Evolutionary conservation across 2,888 invertebrate species (phyloP), one percentile per base, ranked within the genome.

Genomic region (Halictus ligatus): DNA sequence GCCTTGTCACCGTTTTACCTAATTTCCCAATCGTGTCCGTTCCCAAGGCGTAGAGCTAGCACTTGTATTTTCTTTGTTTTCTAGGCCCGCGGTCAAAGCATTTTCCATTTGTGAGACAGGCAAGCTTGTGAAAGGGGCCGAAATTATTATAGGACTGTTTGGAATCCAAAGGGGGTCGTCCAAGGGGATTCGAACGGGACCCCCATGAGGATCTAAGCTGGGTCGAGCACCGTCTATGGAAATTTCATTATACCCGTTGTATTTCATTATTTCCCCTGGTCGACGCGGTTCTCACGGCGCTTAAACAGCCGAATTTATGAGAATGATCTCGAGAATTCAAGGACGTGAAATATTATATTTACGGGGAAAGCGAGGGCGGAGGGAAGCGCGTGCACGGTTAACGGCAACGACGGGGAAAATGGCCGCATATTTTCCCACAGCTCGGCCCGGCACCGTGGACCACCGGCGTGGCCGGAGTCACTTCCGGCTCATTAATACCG

Each of bases 201-300:
- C 21, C 21, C 21, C 1, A 21, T 21, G 3, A 25, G 6, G 5
- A 2, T 1, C 25, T 2, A 64, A 64, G 2, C 15, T 15, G 7
- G 25, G 12, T 29, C 35, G 18, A 21, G 18, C 67, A 2, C 18
- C 3, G 8, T 12, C 8, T 15, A 48, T 10, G 25, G n/a, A 69
- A 43, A 54, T 78, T 80, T 78, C 72, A 54, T 80, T 78, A 69
- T 6, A n/a, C n/a, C n/a, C n/a, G n/a, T n/a, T n/a, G n/a, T n/a
- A n/a, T n/a, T n/a, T n/a, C n/a, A n/a, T n/a, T n/a, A n/a, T n/a
- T n/a, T 50, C 50, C 29, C 12, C 48, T 21, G 5, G 46, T 15
- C 18, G 10, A 13, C 67, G 25, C 8, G n/a, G 40, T 58, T 81
- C 46, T 48, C 43, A 15, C 18, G 18, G n/a, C 18, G n/a, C 35